Evolutionary conservation across 2,888 invertebrate species (phyloP), one percentile per base, ranked within the genome.

Genomic region (Rhyacophila evoluta): DNA sequence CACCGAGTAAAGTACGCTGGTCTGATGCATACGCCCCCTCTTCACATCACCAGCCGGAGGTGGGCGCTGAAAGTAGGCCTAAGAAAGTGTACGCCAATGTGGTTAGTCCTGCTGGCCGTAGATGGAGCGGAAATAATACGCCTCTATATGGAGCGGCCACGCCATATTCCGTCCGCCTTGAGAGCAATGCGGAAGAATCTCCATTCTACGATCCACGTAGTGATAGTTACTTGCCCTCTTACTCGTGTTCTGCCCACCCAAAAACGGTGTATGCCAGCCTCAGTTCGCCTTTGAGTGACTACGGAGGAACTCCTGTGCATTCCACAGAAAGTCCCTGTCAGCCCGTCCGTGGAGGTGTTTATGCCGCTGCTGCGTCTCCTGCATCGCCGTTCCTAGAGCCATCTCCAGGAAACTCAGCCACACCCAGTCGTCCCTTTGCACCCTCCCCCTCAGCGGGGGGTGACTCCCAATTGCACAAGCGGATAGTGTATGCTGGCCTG

Each of bases 21-120:
- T 92, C 92, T 83, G 92, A 92, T 84, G 92, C 92, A 33, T 89
- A 92, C 85, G 91, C 89, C 84, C 92, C 92, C n/a, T 87, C 87
- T 77, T 87, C 87, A 75, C 92, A 92, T 6, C 92, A 91, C 83
- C 92, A 92, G 86, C 89, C 91, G 6, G 91, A 92, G 84, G 84
- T 86, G 0, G 87, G 87, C 29, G 89, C 91, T 67, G 90, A 90
- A 84, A 91, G 90, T 37, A 90, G 91, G 82, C 87, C 91, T 79
- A 88, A 89, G 84, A 84, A 89, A 0, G 89, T 90, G 84, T 90
- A 90, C 86, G 89, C 89, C 78, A 89, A 89, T 38, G 81, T 82
- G 15, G 68, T 80, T 69, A 81, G 78, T 69, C 83, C 83, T 1
- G 89, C 82, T 86, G 88, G 27, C 88, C 88, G 85, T 33, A 81